phyloP scores from a whole-genome alignment of 30 jellyfish, hydroid and myxozoan species.

The Pseudorhiza aurosa region DNA sequence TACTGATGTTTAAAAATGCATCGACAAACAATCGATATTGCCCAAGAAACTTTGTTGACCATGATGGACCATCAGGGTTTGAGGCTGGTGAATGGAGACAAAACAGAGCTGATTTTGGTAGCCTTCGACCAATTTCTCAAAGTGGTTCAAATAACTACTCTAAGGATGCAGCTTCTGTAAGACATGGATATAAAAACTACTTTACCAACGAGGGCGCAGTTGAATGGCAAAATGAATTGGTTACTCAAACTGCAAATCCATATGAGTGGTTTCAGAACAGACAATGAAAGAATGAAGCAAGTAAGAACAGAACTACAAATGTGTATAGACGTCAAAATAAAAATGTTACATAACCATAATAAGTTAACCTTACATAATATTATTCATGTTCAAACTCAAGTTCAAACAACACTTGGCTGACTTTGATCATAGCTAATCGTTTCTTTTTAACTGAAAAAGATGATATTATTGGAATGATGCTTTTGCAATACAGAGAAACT shows the following conservation, averaged over 20 bases:
- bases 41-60: too few species aligned
- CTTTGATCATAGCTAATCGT: constrained; percentile 47
- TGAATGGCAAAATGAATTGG: constrained; percentile 16
- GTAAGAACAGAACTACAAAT: constrained; percentile 28
- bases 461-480: constrained; percentile 55
- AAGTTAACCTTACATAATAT: constrained; percentile 36
- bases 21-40: too few species aligned
- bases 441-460: constrained; percentile 48
- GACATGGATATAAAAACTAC: constrained; percentile 46
- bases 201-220: constrained; percentile 46
- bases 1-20: too few species aligned
- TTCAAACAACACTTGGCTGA: constrained; percentile 60
- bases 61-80: too few species aligned
- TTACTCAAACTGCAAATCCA: constrained; percentile 4
- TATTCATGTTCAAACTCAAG: constrained; percentile 40
- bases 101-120: too few species aligned
- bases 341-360: constrained; percentile 20
- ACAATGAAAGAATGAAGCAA: constrained; percentile 29
- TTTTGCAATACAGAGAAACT: constrained; percentile 55
- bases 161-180: too few species aligned
- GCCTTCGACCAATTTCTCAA: too few species aligned
- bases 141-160: too few species aligned
- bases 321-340: constrained; percentile 32
- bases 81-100: too few species aligned
- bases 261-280: constrained; percentile 7